phyloP scores from a whole-genome alignment of 2,797 vertebrate genomes.

The Dermochelys coriacea region DNA sequence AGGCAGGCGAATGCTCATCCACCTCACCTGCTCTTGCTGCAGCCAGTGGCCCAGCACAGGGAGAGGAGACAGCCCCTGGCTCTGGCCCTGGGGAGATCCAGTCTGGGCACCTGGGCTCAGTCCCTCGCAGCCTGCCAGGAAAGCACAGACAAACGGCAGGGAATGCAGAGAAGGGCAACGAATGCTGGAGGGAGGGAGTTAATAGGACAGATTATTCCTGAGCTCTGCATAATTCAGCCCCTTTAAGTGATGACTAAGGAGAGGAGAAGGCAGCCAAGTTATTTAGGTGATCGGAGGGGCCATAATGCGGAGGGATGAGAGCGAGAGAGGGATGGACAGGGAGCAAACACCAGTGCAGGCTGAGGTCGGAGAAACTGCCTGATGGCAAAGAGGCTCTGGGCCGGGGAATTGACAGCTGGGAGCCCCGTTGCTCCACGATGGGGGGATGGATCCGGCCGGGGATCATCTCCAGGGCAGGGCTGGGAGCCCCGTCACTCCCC shows the following conservation, averaged over 20 bases:
- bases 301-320: background rate
- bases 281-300: background rate
- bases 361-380: background rate
- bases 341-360: background rate
- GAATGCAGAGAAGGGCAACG: background rate
- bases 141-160: background rate
- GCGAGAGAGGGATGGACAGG: background rate
- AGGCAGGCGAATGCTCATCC: no score
- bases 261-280: background rate
- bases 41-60: background rate
- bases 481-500: no score
- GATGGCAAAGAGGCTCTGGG: no score
- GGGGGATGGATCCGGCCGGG: no score
- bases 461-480: no score
- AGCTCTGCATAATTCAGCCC: no score
- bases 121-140: background rate
- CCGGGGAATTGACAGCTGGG: background rate
- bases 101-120: background rate
- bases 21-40: rapidly evolving
- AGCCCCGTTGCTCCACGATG: no score
- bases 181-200: constrained; percentile 3
- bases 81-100: background rate
- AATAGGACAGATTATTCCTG: background rate
- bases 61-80: background rate
- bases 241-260: background rate